phyloP scores from a whole-genome alignment of 1,140 invertebrate species.

The Chrysomallon squamiferum region DNA sequence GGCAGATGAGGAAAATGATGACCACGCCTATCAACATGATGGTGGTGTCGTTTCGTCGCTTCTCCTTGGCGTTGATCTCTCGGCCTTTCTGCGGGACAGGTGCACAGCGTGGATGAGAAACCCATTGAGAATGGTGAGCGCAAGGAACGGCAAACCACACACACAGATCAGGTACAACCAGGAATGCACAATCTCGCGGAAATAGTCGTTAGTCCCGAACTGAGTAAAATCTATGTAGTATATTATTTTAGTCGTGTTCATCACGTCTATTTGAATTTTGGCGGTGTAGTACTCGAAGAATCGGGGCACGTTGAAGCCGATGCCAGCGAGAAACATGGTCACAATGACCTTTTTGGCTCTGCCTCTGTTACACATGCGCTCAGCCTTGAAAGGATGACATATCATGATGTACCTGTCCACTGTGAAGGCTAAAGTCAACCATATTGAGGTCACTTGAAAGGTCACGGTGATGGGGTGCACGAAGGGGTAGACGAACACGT shows the following conservation, averaged over 20 bases:
- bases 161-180: conserved; percentile 61
- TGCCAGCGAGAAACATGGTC: conserved; percentile 38
- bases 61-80: conserved; percentile 56
- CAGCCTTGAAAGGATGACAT: conserved; percentile 61
- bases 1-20: conserved; percentile 61
- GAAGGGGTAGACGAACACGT: conserved; percentile 55
- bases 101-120: conserved; percentile 61
- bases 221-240: conserved; percentile 42
- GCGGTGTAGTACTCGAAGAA: conserved; percentile 59
- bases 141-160: conserved; percentile 58
- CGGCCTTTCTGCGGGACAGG: conserved; percentile 52
- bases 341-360: conserved; percentile 52
- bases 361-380: conserved; percentile 52
- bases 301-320: conserved; percentile 56
- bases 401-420: conserved; percentile 65
- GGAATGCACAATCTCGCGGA: conserved; percentile 56
- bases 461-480: conserved; percentile 56
- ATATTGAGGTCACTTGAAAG: conserved; percentile 62
- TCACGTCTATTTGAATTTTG: conserved; percentile 8
- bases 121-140: conserved; percentile 56
- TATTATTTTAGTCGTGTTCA: conserved; percentile 20
- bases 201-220: conserved; percentile 47
- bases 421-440: conserved; percentile 63
- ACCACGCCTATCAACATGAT: conserved; percentile 63
- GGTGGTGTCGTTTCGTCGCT: conserved; percentile 61